Base-by-base conservation (phyloP, 2,888 invertebrate genomes). In the Heliconius sara region DNA sequence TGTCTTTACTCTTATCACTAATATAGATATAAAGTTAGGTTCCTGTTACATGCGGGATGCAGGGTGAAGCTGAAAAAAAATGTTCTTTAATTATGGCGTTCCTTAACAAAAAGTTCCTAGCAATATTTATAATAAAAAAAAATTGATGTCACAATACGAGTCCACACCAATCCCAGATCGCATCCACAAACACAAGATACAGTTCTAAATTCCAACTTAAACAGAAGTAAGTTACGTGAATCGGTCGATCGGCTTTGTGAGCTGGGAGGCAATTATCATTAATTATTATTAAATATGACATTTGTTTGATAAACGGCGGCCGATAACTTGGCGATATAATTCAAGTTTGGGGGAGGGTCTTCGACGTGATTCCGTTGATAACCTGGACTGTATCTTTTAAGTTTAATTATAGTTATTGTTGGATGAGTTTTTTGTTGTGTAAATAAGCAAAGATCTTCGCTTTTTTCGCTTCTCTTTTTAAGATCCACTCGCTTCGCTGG, bases 241-340 rank as follows among this genome's bases (percentile, higher is more conserved):
- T 94, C 92, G 94, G 91, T 93, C 95, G 93, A 95, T 95, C 94
- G 95, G 94, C 93, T 95, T 93, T 93, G 92, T 94, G 94, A 95
- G 95, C 95, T 93, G 89, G 91, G 90, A 92, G 92, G 94, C 95
- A 95, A 95, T 95, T 95, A 95, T 93, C 95, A 95, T 95, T 95
- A 94, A 95, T 95, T 94, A 95, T 95, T 94, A 95, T 95, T 95
- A 95, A 95, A 95, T 93, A 93, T 92, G 94, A 94, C 94, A 91
- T 87, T 91, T 89, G 85, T 84, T 39, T 94, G 95, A 95, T 94
- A 93, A 94, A 95, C 93, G 94, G 91, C 85, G 85, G 89, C 92
- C 92, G 95, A 95, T 95, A 95, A 94, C 93, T 94, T 93, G 93
- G 85, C 89, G 92, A 92, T 94, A 95, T 94, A 94, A 93, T 89